Evolutionary conservation across 2,888 invertebrate genomes (phyloP).

Genomic region (Cataglyphis cursor): DNA sequence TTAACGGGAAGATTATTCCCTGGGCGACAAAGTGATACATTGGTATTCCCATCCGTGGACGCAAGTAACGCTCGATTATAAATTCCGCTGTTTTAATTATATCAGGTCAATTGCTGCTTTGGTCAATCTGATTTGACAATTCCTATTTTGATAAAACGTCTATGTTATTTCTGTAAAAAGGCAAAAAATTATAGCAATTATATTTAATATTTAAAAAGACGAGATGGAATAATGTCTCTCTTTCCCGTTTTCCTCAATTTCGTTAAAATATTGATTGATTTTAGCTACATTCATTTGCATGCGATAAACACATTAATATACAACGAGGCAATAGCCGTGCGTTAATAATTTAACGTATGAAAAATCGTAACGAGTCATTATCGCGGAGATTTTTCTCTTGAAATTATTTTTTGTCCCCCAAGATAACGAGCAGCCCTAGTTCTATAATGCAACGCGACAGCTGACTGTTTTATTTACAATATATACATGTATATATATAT

Average conservation of each 20-base stretch:
- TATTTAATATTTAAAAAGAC: background rate
- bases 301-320: constrained; percentile 9
- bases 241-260: background rate
- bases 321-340: background rate
- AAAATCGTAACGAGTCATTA: constrained; percentile 21
- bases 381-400: background rate
- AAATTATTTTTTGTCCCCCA: constrained; percentile 49
- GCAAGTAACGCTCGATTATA: background rate
- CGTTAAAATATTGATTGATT: constrained; percentile 6
- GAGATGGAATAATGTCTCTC: background rate
- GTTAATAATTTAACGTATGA: background rate
- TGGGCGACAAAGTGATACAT: constrained; percentile 6
- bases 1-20: constrained; percentile 44
- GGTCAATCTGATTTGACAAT: background rate
- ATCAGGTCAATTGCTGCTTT: background rate
- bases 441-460: background rate
- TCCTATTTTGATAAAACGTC: background rate
- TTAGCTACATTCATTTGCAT: background rate
- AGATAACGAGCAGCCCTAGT: constrained; percentile 64
- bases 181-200: background rate
- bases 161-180: background rate
- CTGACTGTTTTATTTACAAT: constrained; percentile 62
- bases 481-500: constrained; percentile 30
- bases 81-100: background rate
- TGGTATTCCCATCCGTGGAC: background rate